Conservation (phyloP, 2,888 invertebrate species). For the Oegoconia quadripuncta region DNA sequence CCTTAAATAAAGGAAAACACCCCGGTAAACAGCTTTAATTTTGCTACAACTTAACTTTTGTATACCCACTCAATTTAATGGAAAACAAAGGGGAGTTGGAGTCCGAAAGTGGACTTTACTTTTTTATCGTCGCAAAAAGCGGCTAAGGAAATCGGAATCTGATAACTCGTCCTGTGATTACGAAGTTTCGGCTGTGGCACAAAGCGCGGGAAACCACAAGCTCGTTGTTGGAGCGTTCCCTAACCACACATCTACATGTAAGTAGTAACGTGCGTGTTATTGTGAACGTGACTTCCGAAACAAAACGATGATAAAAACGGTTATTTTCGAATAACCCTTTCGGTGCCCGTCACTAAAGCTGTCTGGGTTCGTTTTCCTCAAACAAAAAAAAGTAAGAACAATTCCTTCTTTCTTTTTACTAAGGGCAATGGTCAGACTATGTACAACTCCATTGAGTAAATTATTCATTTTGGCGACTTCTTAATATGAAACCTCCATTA, state of each 20-base stretch:
- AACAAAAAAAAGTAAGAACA: neutral
- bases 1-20: slow-evolving; percentile 32
- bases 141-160: slow-evolving; percentile 63
- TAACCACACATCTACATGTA: slow-evolving; percentile 50
- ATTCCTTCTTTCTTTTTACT: too few species aligned
- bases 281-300: slow-evolving; percentile 54
- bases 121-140: slow-evolving; percentile 66
- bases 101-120: slow-evolving; percentile 49
- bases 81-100: slow-evolving; percentile 43
- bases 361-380: neutral
- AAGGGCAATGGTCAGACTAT: too few species aligned
- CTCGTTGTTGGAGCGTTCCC: slow-evolving; percentile 29
- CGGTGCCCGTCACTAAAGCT: neutral
- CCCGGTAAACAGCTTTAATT: slow-evolving; percentile 34
- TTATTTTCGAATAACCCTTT: slow-evolving; percentile 6
- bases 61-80: slow-evolving; percentile 38
- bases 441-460: too few species aligned
- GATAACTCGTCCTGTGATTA: slow-evolving; percentile 65
- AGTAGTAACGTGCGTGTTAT: slow-evolving; percentile 39
- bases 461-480: too few species aligned
- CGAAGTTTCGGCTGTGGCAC: slow-evolving; percentile 53
- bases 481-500: too few species aligned
- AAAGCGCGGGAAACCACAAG: slow-evolving; percentile 47
- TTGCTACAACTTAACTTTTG: slow-evolving; percentile 31
- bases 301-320: slow-evolving; percentile 26